These are phyloP conservation scores for Mizuhopecten yessoensis DNA, from an alignment of 1,140 invertebrate species.

Conservation along the genomic window DNA sequence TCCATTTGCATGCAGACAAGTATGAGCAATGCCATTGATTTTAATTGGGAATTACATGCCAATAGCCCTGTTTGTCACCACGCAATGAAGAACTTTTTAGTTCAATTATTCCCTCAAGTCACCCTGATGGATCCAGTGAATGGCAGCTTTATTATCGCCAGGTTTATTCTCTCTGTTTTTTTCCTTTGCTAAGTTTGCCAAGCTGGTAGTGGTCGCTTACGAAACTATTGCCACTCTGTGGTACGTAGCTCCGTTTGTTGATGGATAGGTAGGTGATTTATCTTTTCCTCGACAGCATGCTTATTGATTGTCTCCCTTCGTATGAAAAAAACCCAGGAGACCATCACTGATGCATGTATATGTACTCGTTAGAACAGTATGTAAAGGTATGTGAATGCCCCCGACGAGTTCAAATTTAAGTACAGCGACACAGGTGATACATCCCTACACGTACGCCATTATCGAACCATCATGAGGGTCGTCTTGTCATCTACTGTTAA, in stretches of 20 bases:
- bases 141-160: neutral
- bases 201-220: neutral
- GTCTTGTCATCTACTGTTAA: no score
- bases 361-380: slow-evolving; percentile 16
- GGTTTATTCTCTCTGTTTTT: neutral
- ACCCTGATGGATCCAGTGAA: neutral
- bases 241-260: neutral
- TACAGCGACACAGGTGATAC: neutral
- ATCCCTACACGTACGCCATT: neutral
- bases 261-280: neutral
- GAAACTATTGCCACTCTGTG: neutral
- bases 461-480: no score
- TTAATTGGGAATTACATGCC: neutral
- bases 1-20: neutral
- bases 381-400: neutral
- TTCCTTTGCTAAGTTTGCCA: neutral
- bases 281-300: neutral
- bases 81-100: neutral
- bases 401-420: neutral
- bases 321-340: neutral
- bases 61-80: neutral
- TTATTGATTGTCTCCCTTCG: slow-evolving; percentile 22
- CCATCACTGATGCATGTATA: neutral
- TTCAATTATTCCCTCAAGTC: neutral
- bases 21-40: neutral